A percentile compares a stretch with the other conserved stretches of the same genome.
Conservation (phyloP, 2,113 vertebrate species). For the Seriola quinqueradiata region DNA sequence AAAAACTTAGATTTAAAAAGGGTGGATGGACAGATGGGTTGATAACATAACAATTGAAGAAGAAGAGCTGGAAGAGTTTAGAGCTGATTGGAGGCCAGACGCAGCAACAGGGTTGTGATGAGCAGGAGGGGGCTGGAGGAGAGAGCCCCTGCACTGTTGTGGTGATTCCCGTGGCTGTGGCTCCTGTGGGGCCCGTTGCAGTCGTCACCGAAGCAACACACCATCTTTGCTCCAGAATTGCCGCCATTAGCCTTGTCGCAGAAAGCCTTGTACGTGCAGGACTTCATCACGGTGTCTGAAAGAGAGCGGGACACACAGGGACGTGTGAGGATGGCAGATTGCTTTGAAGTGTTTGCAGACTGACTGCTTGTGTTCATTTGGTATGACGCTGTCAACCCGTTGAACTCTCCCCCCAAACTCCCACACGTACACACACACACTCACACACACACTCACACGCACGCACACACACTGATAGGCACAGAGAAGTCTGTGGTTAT, state of each 20-base stretch:
- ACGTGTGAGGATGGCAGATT: background rate
- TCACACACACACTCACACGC: constrained; percentile 10
- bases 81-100: constrained; percentile 68
- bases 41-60: constrained; percentile 23
- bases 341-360: background rate
- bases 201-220: constrained; percentile 87
- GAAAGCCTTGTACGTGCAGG: constrained; percentile 90
- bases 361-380: background rate
- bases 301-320: background rate
- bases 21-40: background rate
- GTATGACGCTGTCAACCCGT: constrained; percentile 13
- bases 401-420: constrained; percentile 11
- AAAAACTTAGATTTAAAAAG: constrained; percentile 1
- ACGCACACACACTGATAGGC: background rate
- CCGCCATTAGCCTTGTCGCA: constrained; percentile 85
- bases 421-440: constrained; percentile 15
- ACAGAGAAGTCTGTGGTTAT: constrained; percentile 38
- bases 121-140: constrained; percentile 72
- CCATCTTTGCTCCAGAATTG: constrained; percentile 81
- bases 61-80: constrained; percentile 61
- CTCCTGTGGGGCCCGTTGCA: constrained; percentile 86
- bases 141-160: constrained; percentile 24
- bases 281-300: constrained; percentile 89
- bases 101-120: constrained; percentile 68
- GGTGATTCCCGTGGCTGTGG: constrained; percentile 73